Percentiles rank a stretch among this genome's conserved stretches.
These are phyloP conservation scores for Euura lappo DNA, from an alignment of 1,140 invertebrate species.

Conservation along the genomic window DNA sequence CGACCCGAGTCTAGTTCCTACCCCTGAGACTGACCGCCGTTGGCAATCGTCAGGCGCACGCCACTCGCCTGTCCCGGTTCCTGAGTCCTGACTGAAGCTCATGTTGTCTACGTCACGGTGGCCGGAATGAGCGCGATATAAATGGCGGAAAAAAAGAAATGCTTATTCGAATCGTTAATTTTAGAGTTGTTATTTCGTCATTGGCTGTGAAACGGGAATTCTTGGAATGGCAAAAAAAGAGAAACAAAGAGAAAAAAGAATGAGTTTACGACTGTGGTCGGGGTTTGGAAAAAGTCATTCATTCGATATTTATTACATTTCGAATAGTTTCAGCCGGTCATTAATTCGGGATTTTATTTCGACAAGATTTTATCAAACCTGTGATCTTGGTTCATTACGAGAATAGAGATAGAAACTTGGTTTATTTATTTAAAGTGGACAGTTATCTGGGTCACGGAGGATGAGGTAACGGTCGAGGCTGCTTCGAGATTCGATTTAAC, in stretches of 20 bases:
- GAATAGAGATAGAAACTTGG: background rate
- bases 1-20: background rate
- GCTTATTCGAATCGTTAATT: no score
- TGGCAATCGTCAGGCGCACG: slow-evolving; percentile 1
- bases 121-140: no score
- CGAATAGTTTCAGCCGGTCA: background rate
- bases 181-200: no score
- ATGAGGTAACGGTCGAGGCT: slow-evolving; percentile 17
- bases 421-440: background rate
- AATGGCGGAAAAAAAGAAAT: no score
- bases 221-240: no score
- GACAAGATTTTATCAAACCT: background rate
- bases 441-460: background rate
- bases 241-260: no score
- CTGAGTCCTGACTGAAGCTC: no score
- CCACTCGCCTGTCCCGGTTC: background rate
- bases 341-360: background rate
- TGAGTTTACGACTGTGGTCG: no score
- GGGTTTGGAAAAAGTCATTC: no score
- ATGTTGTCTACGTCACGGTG: no score
- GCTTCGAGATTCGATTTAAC: slow-evolving; percentile 20
- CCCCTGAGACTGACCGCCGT: slow-evolving; percentile 5
- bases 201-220: no score
- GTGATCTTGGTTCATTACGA: background rate
- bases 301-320: no score